A percentile compares a stretch with the other conserved stretches of the same genome.
phyloP scores from a whole-genome alignment of 2,113 vertebrate genomes.

The Macrotis lagotis region DNA sequence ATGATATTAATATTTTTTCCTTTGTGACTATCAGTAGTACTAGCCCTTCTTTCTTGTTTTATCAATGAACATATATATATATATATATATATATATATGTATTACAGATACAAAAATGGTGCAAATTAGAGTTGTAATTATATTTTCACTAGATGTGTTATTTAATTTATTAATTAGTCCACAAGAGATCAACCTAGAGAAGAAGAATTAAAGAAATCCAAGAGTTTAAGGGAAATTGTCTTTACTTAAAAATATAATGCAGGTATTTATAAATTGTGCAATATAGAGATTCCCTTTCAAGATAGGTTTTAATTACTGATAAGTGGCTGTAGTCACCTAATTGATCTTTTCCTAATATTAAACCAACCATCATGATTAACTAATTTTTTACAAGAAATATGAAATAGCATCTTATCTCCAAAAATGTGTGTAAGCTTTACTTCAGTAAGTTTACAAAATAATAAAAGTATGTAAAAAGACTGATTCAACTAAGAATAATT shows the following conservation, averaged over 20 bases:
- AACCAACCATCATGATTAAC: slow-evolving; percentile 31
- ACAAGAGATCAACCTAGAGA: slow-evolving; percentile 23
- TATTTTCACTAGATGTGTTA: slow-evolving; percentile 12
- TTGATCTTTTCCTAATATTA: too few species aligned
- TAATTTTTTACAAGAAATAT: slow-evolving; percentile 51
- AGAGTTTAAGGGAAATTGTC: slow-evolving; percentile 10
- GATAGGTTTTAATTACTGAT: slow-evolving; percentile 51
- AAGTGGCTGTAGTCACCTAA: slow-evolving; percentile 17
- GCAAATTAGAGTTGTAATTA: slow-evolving; percentile 1
- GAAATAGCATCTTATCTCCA: slow-evolving; percentile 62
- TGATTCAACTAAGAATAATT: slow-evolving; percentile 48
- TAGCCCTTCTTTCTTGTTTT: too few species aligned
- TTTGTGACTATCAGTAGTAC: too few species aligned
- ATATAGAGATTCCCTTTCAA: neutral
- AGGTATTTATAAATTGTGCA: neutral
- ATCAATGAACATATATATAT: too few species aligned
- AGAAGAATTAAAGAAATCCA: neutral
- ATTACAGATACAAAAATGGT: too few species aligned
- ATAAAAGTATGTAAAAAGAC: slow-evolving; percentile 67
- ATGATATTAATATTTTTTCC: too few species aligned
- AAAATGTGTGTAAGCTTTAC: slow-evolving; percentile 50
- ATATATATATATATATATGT: too few species aligned
- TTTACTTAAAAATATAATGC: slow-evolving; percentile 12
- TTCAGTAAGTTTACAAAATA: slow-evolving; percentile 67
- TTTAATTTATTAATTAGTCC: slow-evolving; percentile 31